Conservation (phyloP, 2,113 vertebrate species). For the Syrrhaptes paradoxus region DNA sequence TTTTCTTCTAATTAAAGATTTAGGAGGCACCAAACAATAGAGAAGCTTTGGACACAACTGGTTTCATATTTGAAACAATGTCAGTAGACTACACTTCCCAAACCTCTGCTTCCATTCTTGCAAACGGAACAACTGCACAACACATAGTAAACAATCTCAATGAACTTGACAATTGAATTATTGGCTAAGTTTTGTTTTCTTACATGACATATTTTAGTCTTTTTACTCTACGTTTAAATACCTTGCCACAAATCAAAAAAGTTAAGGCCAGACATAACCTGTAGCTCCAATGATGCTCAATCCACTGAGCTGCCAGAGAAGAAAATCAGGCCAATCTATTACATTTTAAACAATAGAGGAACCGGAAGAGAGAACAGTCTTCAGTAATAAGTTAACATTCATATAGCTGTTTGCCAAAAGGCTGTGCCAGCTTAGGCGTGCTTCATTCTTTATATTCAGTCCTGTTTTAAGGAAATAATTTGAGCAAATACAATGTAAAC, state of each 20-base stretch:
- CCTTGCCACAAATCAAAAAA: neutral
- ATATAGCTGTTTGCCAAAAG: neutral
- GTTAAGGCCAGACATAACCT: neutral
- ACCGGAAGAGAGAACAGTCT: neutral
- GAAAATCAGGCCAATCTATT: neutral
- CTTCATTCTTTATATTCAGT: neutral
- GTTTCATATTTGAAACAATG: neutral
- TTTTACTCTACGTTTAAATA: neutral
- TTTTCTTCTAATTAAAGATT: neutral
- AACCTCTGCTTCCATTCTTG: neutral
- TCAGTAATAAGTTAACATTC: slow-evolving; percentile 19
- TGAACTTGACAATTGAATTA: neutral
- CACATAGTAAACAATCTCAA: neutral
- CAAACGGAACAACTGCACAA: neutral
- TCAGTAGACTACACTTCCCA: neutral
- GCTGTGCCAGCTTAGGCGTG: neutral
- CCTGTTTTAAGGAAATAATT: neutral
- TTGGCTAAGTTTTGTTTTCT: neutral
- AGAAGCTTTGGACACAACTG: neutral
- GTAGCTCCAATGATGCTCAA: neutral
- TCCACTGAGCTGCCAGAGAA: neutral
- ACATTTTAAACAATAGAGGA: neutral
- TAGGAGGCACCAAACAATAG: too few species aligned
- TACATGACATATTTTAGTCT: neutral
- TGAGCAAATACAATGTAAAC: slow-evolving; percentile 26